Evolutionary conservation across 2,797 vertebrate species (phyloP).

Genomic region (Coregonus sp.): DNA sequence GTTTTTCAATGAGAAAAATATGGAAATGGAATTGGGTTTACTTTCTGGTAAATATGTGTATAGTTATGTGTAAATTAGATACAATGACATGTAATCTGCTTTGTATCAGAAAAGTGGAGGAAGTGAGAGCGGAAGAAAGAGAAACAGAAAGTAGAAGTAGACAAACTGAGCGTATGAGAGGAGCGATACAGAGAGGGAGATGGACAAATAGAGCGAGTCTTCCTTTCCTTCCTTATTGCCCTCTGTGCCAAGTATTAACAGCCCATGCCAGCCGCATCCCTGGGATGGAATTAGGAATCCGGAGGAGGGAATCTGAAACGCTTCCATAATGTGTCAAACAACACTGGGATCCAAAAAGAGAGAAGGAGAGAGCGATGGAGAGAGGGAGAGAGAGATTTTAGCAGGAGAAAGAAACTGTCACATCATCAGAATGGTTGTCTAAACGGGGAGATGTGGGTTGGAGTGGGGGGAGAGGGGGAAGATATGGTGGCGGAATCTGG

Average conservation of each 20-base stretch:
- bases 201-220: conserved; percentile 11
- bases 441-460: conserved; percentile 53
- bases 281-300: conserved; percentile 78
- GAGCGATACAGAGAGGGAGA: conserved; percentile 3
- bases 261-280: conserved; percentile 64
- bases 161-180: background rate
- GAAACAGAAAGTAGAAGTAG: no score
- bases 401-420: conserved; percentile 79
- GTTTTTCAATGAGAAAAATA: no score
- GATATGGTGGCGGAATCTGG: conserved; percentile 72
- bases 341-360: conserved; percentile 70
- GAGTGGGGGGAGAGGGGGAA: background rate
- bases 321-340: conserved; percentile 80
- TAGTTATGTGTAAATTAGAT: no score
- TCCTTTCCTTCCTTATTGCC: conserved; percentile 45
- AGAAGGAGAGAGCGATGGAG: background rate
- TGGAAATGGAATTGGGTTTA: no score
- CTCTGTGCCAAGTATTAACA: conserved; percentile 75
- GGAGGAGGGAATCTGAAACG: conserved; percentile 78
- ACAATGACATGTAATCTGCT: no score
- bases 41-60: no score
- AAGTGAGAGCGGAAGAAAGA: conserved; percentile 18
- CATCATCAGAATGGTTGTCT: conserved; percentile 79
- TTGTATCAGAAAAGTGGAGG: no score
- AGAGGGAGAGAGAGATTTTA: conserved; percentile 40